Evolutionary conservation across 1,140 invertebrate genomes (phyloP).

Genomic region (Eulimnadia texana): DNA sequence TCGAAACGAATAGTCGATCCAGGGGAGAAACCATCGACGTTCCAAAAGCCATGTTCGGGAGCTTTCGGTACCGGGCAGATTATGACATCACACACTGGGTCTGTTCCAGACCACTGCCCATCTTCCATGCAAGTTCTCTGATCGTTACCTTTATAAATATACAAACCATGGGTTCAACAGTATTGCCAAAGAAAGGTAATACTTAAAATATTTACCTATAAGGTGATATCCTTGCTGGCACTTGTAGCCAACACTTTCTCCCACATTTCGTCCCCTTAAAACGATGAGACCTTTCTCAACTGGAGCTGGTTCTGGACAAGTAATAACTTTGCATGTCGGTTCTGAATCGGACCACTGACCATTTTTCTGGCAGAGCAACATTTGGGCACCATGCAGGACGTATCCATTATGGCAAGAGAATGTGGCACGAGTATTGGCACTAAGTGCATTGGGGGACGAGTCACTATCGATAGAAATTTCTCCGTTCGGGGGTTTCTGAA

Average conservation of each 20-base stretch:
- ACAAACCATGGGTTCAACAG: neutral
- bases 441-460: slow-evolving; percentile 8
- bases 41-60: slow-evolving; percentile 6
- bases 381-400: slow-evolving; percentile 21
- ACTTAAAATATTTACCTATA: neutral
- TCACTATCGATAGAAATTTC: slow-evolving; percentile 1
- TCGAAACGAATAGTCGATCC: slow-evolving; percentile 32
- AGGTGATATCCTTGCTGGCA: slow-evolving; percentile 24
- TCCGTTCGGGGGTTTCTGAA: slow-evolving; percentile 16
- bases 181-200: neutral
- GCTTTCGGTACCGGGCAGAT: slow-evolving; percentile 20
- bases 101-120: slow-evolving; percentile 27
- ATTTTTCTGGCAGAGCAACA: slow-evolving; percentile 23
- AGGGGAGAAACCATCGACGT: slow-evolving; percentile 26
- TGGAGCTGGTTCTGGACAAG: slow-evolving; percentile 22
- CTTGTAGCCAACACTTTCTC: slow-evolving; percentile 19
- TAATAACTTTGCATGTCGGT: slow-evolving; percentile 25
- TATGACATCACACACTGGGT: slow-evolving; percentile 25
- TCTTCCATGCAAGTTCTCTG: slow-evolving; percentile 19
- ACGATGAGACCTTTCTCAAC: slow-evolving; percentile 23
- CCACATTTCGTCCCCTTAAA: slow-evolving; percentile 16
- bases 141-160: slow-evolving; percentile 16
- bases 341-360: slow-evolving; percentile 25
- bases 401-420: slow-evolving; percentile 23
- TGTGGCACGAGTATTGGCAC: slow-evolving; percentile 15